These are phyloP conservation scores for Litocranius walleri DNA, from an alignment of 2,113 vertebrate species.

Conservation along the genomic window DNA sequence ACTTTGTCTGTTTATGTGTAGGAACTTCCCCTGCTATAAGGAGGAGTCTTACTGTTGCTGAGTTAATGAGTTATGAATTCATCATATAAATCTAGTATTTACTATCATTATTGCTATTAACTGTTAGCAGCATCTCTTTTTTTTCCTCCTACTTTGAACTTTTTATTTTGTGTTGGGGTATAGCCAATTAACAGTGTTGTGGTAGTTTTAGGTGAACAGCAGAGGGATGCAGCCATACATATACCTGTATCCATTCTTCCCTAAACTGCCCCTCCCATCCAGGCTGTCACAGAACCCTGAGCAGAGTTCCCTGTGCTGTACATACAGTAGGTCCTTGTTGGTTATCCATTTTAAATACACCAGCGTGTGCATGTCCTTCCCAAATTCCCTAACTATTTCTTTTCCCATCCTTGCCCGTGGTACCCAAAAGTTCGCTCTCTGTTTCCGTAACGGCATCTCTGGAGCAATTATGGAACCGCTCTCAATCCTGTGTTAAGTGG, in stretches of 20 bases:
- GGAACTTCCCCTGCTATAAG: neutral
- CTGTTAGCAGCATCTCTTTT: neutral
- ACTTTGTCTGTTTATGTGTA: neutral
- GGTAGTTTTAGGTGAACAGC: neutral
- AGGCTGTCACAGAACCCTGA: neutral
- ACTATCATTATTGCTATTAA: neutral
- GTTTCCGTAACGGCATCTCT: neutral
- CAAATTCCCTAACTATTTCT: neutral
- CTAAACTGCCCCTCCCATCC: neutral
- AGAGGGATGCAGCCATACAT: neutral
- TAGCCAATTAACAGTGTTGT: neutral
- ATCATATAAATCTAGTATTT: accelerated
- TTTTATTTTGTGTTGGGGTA: neutral
- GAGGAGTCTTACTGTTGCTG: neutral
- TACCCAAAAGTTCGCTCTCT: neutral
- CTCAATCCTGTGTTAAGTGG: neutral
- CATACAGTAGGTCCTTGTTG: neutral
- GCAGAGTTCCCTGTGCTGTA: neutral
- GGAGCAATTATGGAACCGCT: accelerated
- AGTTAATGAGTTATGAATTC: neutral
- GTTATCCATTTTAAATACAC: neutral
- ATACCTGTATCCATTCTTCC: neutral
- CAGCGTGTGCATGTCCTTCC: neutral
- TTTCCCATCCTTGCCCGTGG: neutral
- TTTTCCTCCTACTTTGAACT: neutral